These are phyloP conservation scores for Hydrocynus forskahlii DNA, from an alignment of 2,797 vertebrate species.

Conservation along the genomic window DNA sequence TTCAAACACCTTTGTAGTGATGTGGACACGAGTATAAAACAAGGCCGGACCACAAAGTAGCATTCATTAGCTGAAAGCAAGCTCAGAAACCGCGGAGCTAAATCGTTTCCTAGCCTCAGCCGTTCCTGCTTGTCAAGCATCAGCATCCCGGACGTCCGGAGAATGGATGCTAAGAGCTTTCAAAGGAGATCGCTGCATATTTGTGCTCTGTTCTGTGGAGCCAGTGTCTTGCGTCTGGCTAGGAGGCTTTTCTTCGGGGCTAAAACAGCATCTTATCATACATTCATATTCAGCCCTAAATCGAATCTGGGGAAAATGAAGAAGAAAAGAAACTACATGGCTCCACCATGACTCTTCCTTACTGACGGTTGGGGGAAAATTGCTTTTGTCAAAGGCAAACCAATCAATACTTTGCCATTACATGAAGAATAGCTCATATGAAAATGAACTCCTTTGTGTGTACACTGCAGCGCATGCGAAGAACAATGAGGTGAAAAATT, in stretches of 20 bases:
- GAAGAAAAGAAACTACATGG: not conserved
- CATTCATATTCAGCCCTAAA: not conserved
- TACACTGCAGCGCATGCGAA: not conserved
- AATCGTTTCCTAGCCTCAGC: conserved; percentile 1
- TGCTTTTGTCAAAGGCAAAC: not conserved
- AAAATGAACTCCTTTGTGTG: not conserved
- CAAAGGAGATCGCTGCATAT: not conserved
- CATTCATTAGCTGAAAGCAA: conserved; percentile 2
- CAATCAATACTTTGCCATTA: conserved; percentile 2
- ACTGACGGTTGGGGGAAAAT: not conserved
- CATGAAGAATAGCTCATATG: not conserved
- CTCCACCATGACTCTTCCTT: not conserved
- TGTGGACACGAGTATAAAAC: conserved; percentile 12
- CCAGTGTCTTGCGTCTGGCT: not conserved
- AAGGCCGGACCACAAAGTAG: conserved; percentile 18
- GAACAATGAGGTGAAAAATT: not conserved
- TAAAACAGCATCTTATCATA: not conserved
- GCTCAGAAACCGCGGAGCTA: not conserved
- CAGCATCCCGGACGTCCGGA: conserved; percentile 1
- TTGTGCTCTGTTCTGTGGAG: not conserved
- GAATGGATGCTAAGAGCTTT: conserved; percentile 3
- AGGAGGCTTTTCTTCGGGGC: not conserved
- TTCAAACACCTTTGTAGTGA: conserved; percentile 31
- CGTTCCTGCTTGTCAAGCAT: not conserved
- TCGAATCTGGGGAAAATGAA: conserved; percentile 11